Conservation (phyloP, 1,140 invertebrate genomes). For the Plectrocnemia conspersa region DNA sequence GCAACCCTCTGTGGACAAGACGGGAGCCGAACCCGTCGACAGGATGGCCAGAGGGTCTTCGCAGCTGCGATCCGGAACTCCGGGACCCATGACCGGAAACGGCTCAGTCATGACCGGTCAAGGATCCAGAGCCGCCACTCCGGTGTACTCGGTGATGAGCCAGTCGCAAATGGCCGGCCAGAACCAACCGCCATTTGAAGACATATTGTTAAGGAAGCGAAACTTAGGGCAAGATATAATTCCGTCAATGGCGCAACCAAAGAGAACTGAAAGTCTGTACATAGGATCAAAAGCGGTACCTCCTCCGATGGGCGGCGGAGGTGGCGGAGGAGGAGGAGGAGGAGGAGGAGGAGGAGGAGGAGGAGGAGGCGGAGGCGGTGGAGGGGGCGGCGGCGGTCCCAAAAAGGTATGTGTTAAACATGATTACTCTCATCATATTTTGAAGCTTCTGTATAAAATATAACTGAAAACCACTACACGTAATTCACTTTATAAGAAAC, state of each 20-base stretch:
- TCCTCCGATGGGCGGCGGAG: constrained; percentile 46
- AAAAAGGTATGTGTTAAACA: constrained; percentile 23
- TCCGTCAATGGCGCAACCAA: constrained; percentile 76
- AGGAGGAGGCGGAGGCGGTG: constrained; percentile 32
- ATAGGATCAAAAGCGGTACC: constrained; percentile 54
- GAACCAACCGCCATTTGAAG: constrained; percentile 64
- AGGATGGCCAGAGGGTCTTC: constrained; percentile 50
- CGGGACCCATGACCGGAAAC: constrained; percentile 43
- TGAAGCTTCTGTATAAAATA: too few relatives aligned
- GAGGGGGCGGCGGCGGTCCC: constrained; percentile 38
- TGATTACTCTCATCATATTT: too few relatives aligned
- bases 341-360: constrained; percentile 43
- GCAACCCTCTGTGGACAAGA: constrained; percentile 68
- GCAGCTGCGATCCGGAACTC: constrained; percentile 52
- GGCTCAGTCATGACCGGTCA: constrained; percentile 38
- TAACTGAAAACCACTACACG: too few relatives aligned
- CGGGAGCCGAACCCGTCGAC: constrained; percentile 41
- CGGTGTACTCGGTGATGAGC: constrained; percentile 26
- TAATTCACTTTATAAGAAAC: too few relatives aligned
- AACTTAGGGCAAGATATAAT: constrained; percentile 82
- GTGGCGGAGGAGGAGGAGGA: constrained; percentile 45
- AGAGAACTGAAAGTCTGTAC: constrained; percentile 81
- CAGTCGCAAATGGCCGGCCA: constrained; percentile 14
- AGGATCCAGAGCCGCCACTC: constrained; percentile 41
- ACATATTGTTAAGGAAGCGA: constrained; percentile 70